Conservation (phyloP, 2,797 vertebrate genomes). For the Streptopelia turtur region DNA sequence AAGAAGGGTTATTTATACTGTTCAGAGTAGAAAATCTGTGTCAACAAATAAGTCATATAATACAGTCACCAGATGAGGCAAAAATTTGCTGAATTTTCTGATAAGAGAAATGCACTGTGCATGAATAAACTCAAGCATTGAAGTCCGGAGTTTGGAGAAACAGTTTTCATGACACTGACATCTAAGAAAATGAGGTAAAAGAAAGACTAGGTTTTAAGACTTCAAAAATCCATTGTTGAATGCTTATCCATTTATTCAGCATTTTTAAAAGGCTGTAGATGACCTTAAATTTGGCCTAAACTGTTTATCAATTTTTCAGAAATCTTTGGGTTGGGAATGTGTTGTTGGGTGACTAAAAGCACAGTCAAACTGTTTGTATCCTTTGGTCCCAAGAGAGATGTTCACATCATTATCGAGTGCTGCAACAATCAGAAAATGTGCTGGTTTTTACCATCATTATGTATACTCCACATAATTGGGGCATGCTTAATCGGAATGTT, state of each 20-base stretch:
- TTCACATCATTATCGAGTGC: neutral
- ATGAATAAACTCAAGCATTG: neutral
- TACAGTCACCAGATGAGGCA: neutral
- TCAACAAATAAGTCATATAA: slow-evolving; percentile 10
- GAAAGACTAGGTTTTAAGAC: neutral
- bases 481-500: neutral
- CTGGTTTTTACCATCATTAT: neutral
- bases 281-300: neutral
- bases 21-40: neutral
- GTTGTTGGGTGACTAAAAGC: neutral
- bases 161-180: neutral
- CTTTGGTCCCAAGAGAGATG: neutral
- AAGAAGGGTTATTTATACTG: neutral
- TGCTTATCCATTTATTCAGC: neutral
- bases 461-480: neutral
- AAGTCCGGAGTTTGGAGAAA: neutral
- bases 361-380: neutral
- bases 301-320: neutral
- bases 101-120: neutral
- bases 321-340: neutral
- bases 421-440: neutral
- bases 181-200: neutral
- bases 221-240: neutral
- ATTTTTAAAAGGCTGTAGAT: neutral
- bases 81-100: neutral